Percentiles rank a stretch among this genome's conserved stretches.
phyloP scores from a whole-genome alignment of 2,797 vertebrate genomes.

The Chrysocyon brachyurus region DNA sequence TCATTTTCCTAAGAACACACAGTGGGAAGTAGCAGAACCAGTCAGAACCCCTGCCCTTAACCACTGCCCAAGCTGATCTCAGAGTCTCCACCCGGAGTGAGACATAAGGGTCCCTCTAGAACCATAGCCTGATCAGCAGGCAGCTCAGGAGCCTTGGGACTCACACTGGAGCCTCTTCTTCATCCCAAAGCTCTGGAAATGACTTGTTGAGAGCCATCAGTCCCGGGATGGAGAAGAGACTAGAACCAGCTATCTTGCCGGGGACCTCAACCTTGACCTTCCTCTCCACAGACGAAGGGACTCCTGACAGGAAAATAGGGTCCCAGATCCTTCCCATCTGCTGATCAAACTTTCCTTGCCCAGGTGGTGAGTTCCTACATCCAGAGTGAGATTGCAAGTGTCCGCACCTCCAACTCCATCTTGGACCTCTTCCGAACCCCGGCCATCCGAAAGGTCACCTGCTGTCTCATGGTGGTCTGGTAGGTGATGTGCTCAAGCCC shows the following conservation, averaged over 20 bases:
- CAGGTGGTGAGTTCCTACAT: slow-evolving; percentile 91
- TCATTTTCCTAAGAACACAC: neutral
- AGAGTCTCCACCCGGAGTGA: neutral
- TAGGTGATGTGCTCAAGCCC: slow-evolving; percentile 77
- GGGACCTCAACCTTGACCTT: neutral
- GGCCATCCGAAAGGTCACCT: slow-evolving; percentile 90
- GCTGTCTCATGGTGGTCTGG: slow-evolving; percentile 92
- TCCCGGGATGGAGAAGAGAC: neutral
- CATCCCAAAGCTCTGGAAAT: neutral
- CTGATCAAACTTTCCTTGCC: neutral
- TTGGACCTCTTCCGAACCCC: slow-evolving; percentile 92
- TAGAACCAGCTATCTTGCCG: too few relatives aligned
- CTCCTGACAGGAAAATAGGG: neutral
- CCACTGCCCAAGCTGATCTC: neutral
- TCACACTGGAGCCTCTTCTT: neutral
- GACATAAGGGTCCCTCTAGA: neutral
- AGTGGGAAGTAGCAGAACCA: neutral
- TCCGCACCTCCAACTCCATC: slow-evolving; percentile 82
- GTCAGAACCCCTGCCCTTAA: neutral
- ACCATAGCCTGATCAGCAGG: neutral
- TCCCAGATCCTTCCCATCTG: neutral
- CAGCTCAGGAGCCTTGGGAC: neutral
- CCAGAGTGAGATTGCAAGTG: slow-evolving; percentile 90
- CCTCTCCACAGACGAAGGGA: neutral
- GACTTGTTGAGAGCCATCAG: neutral